Conservation (phyloP, 2,113 vertebrate species). For the Butastur rufipennis region DNA sequence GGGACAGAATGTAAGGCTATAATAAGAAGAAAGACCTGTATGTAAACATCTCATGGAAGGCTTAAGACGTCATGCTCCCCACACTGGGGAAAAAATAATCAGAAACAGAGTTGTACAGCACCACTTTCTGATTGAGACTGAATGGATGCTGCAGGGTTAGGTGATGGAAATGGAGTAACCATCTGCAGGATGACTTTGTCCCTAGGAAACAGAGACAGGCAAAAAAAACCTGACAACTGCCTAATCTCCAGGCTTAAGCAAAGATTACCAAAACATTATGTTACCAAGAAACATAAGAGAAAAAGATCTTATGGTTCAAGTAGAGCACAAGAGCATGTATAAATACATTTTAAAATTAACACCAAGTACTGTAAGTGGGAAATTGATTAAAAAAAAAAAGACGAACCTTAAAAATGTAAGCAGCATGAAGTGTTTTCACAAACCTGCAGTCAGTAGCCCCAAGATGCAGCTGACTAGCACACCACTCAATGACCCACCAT, state of each 20-base stretch:
- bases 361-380: background rate
- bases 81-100: background rate
- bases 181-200: slow-evolving; percentile 29
- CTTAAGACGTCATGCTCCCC: background rate
- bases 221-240: slow-evolving; percentile 53
- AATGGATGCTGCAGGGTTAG: background rate
- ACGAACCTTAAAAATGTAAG: background rate
- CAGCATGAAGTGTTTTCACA: background rate
- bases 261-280: slow-evolving; percentile 44
- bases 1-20: background rate
- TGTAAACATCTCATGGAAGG: background rate
- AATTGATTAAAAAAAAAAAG: background rate
- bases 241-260: slow-evolving; percentile 30
- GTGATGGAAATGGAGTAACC: slow-evolving; percentile 5
- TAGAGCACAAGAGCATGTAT: background rate
- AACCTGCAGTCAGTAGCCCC: background rate
- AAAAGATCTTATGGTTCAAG: background rate
- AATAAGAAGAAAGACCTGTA: background rate
- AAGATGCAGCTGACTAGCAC: background rate
- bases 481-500: background rate
- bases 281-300: slow-evolving; percentile 27
- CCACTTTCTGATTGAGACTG: background rate
- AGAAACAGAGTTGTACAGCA: background rate
- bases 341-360: slow-evolving; percentile 12
- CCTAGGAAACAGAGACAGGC: slow-evolving; percentile 35